Base-by-base conservation (phyloP, 2,888 invertebrate species). In the Lissocephala sabroskyi region DNA sequence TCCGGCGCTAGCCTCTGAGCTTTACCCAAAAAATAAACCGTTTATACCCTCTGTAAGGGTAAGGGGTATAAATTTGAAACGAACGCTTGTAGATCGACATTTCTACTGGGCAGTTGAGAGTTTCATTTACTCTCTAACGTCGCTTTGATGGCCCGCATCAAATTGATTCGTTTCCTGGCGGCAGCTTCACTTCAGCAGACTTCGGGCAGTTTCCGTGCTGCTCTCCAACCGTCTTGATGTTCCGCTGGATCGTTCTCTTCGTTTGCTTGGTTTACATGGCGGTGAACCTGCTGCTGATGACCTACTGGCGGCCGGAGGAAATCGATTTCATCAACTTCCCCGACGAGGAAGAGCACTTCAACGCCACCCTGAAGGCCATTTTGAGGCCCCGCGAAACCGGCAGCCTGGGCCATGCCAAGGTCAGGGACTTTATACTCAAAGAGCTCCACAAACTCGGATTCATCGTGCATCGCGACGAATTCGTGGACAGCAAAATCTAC, bases 401-500 rank as follows among this genome's bases (percentile, higher is more conserved):
- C 1, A 62, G 63, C 9, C 2, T 4, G 1, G 71, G 59, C 1
- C 63, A 70, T 36, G 9, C 16, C 1, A 13, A 41, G 10, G 65
- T 66, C 3, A 32, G 29, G 2, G 14, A 47, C 1, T 65, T 52
- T 10, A 32, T 70, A 0, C 0, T 44, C 1, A 5, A 47, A 1
- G 47, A 49, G 17, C 40, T 65, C 1, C 1, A 26, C 11, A 5
- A 35, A 2, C 16, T 59, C 10, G 71, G 59, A 1, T 70, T 67
- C 19, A 0, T 11, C 0, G 16, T 41, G 2, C 1, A 28, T 0
- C 33, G 49, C 6, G 35, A 62, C 14, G 17, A 56, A 9, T 26
- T 55, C 0, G 2, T 39, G 1, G 40, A 45, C 88, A 88, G 49
- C 0, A 17, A 28, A 0, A 16, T 1, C 2, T 41, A 42, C 7